Percentiles rank a stretch among this genome's conserved stretches.
phyloP scores from a whole-genome alignment of 2,113 vertebrate genomes.

The Colius striatus region DNA sequence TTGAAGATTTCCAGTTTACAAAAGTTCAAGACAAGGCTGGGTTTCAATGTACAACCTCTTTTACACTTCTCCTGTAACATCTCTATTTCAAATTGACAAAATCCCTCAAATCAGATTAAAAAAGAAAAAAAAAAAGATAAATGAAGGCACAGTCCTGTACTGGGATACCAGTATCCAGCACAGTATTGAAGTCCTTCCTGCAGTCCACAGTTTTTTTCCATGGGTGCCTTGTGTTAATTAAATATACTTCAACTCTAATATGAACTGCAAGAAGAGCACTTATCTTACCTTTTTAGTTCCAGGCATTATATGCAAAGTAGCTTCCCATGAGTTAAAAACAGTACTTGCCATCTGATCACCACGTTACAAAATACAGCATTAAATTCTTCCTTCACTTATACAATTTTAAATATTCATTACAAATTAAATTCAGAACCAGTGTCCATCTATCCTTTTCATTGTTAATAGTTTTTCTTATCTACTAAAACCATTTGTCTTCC shows the following conservation, averaged over 20 bases:
- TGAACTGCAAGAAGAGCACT: neutral
- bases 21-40: slow-evolving; percentile 3
- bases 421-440: slow-evolving; percentile 62
- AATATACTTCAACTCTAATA: neutral
- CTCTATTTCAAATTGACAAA: neutral
- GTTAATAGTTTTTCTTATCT: slow-evolving; percentile 69
- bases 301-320: slow-evolving; percentile 13
- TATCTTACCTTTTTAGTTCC: neutral
- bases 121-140: neutral
- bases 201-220: neutral
- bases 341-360: slow-evolving; percentile 7
- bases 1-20: slow-evolving; percentile 71
- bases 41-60: slow-evolving; percentile 1
- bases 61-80: neutral
- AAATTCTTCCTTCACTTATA: slow-evolving; percentile 24
- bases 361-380: slow-evolving; percentile 29
- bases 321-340: slow-evolving; percentile 40
- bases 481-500: slow-evolving; percentile 70
- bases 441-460: slow-evolving; percentile 48
- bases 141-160: slow-evolving; percentile 22
- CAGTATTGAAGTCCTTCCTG: neutral
- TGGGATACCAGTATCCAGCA: neutral
- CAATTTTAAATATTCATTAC: slow-evolving; percentile 46
- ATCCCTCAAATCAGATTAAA: neutral
- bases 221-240: neutral